Evolutionary conservation across 2,888 invertebrate genomes (phyloP), one percentile per base, ranked within the genome.

Genomic region (Plagodis pulveraria): DNA sequence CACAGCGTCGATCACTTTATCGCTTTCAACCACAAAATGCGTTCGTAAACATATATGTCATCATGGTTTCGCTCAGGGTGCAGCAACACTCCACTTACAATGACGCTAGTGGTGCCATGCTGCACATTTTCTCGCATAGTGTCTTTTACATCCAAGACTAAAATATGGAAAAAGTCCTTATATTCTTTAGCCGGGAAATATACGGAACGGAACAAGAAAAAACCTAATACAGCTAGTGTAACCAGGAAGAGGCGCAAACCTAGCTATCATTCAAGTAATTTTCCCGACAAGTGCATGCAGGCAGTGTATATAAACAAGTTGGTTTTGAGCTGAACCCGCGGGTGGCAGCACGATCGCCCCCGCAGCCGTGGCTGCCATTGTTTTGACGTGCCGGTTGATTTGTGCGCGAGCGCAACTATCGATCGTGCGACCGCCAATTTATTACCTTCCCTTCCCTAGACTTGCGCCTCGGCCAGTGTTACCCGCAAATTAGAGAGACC

Each of bases 331-430:
- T 80, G 81, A 82, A 82, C 76, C 83, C 80, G 74, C 80, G 83
- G 83, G 79, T 78, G 78, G 81, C 74, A 80, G 81, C 83, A 87
- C 86, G 84, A 86, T 83, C 83, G 84, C 87, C 86, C 84, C 86
- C 83, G 85, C 86, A 87, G 85, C 83, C 77, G 77, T 77, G 70
- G 72, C 78, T 81, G 81, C 81, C 83, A 86, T 85, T 84, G 86
- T 83, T 86, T 84, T 84, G 87, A 87, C 88, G 84, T 84, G 78
- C 77, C 81, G 77, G 83, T 83, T 87, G 89, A 89, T 89, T 89
- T 89, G 87, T 86, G 88, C 86, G 84, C 87, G 74, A 74, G 81
- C 81, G 83, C 81, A 77, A 70, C 81, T 81, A 86, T 88, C 86
- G 83, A 86, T 86, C 81, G 78, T 72, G 72, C 71, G 74, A 65